These are phyloP conservation scores for Sorex maritimensis DNA, from an alignment of 2,797 vertebrate genomes.

Conservation along the genomic window DNA sequence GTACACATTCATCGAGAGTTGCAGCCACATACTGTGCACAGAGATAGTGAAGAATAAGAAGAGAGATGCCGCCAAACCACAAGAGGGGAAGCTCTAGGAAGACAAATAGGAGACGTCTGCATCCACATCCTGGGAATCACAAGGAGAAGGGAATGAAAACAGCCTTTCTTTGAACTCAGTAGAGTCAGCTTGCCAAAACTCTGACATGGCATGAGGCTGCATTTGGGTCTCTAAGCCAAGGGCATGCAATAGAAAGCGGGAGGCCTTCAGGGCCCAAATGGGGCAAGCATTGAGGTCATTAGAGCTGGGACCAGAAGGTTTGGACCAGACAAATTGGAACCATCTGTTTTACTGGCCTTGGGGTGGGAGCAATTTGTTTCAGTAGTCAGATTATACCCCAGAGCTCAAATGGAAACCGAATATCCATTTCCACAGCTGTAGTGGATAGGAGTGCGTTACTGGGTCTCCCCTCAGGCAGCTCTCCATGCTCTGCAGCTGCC, in stretches of 20 bases:
- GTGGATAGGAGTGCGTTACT: neutral
- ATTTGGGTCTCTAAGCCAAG: neutral
- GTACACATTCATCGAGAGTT: neutral
- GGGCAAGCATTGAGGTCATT: too few relatives aligned
- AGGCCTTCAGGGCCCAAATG: neutral
- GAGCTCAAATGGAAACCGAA: neutral
- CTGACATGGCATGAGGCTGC: slow-evolving; percentile 50
- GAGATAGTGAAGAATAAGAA: slow-evolving; percentile 66
- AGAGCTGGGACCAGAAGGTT: neutral
- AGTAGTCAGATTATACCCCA: neutral
- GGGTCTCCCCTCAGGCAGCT: neutral
- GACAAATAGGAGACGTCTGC: slow-evolving; percentile 72
- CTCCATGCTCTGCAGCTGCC: too few relatives aligned
- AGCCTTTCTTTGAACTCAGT: slow-evolving; percentile 70
- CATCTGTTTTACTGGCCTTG: neutral
- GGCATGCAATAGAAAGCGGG: slow-evolving; percentile 19
- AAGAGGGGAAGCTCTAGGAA: slow-evolving; percentile 53
- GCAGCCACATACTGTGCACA: neutral
- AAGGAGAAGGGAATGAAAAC: slow-evolving; percentile 71
- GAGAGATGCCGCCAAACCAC: slow-evolving; percentile 81
- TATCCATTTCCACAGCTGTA: rapidly evolving
- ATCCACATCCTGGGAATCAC: slow-evolving; percentile 50
- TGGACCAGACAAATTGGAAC: neutral
- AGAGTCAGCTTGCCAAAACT: slow-evolving; percentile 63
- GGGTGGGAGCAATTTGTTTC: neutral